These are phyloP conservation scores for Cebus imitator DNA, from an alignment of 2,113 vertebrate genomes.

Conservation along the genomic window DNA sequence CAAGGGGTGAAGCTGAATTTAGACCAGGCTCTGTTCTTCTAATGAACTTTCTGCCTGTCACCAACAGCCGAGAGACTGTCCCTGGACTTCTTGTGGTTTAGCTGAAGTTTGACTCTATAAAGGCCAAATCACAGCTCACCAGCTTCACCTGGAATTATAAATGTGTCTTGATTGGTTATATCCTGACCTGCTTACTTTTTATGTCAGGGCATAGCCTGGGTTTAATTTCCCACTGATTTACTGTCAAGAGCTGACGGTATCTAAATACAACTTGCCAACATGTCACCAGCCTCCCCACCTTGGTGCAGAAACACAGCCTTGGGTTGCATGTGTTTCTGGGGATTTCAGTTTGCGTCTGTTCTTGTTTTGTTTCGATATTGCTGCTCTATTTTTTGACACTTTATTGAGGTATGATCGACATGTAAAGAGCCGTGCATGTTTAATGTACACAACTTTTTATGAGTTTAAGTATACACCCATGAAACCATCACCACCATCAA, in stretches of 20 bases:
- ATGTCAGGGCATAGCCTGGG: not conserved
- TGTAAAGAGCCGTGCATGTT: not conserved
- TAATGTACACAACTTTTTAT: not conserved
- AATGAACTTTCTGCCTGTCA: not conserved
- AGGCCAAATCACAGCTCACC: not conserved
- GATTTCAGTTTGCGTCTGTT: not conserved
- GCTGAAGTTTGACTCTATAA: not conserved
- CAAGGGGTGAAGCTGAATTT: not conserved
- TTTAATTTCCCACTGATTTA: conserved; percentile 59
- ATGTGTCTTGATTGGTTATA: not conserved
- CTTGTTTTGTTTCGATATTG: conserved; percentile 30
- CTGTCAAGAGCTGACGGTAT: not conserved
- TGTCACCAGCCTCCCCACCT: not conserved
- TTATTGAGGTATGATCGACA: not conserved
- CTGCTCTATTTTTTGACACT: not conserved
- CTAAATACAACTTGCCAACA: not conserved
- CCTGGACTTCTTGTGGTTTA: not conserved
- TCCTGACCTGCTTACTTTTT: not conserved
- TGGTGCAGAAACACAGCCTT: not conserved
- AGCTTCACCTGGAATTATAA: not conserved
- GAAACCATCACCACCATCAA: not conserved
- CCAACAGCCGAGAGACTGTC: not conserved
- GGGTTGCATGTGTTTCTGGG: not conserved
- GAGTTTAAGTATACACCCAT: not conserved
- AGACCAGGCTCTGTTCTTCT: not conserved